Percentiles rank a stretch among this genome's conserved stretches.
These are phyloP conservation scores for Desmodus rotundus DNA, from an alignment of 2,113 vertebrate genomes.

Conservation along the genomic window DNA sequence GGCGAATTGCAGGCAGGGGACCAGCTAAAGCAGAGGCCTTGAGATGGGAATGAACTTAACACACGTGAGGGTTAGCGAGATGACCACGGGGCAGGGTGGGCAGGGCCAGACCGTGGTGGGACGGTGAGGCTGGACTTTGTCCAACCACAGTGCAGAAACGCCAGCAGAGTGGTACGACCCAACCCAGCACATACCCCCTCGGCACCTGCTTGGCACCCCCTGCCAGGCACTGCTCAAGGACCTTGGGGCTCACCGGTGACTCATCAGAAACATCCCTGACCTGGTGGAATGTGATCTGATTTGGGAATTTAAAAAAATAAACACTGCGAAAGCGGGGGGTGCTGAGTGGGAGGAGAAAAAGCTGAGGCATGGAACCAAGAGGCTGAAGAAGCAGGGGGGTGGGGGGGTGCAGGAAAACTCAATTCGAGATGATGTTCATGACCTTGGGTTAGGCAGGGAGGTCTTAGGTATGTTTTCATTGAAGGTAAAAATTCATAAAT, in stretches of 20 bases:
- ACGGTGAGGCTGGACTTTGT: background rate
- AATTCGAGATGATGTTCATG: background rate
- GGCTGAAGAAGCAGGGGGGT: background rate
- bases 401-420: too few relatives aligned
- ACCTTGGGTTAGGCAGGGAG: background rate
- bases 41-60: background rate
- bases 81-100: too few relatives aligned
- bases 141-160: background rate
- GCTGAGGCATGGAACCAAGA: background rate
- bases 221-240: background rate
- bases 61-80: background rate
- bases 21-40: background rate
- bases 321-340: background rate
- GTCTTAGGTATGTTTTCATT: background rate
- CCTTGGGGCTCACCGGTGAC: background rate
- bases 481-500: background rate
- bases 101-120: too few relatives aligned
- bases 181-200: too few relatives aligned
- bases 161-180: fast-evolving
- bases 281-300: background rate
- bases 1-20: background rate
- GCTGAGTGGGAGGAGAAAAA: background rate
- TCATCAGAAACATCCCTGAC: background rate
- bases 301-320: background rate
- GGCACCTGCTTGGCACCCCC: fast-evolving